Base-by-base conservation (phyloP, 2,888 invertebrate genomes). In the Stomorhina lunata region DNA sequence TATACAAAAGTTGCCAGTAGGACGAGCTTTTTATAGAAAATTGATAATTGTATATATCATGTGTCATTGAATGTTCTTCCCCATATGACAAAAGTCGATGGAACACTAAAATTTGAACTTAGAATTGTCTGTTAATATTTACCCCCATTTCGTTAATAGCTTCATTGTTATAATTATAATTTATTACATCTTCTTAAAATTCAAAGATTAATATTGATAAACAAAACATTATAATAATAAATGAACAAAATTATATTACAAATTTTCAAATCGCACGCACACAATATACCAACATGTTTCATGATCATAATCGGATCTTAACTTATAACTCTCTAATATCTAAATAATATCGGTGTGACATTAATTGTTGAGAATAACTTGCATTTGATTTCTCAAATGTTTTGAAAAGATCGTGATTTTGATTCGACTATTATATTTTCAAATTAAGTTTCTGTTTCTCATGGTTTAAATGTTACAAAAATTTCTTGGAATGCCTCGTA, bases 401-500 rank as follows among this genome's bases (percentile, higher is more conserved):
- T 29, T 40, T 37, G n/a, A 27, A 37, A 66, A 68, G 53, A 80
- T 73, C 61, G 73, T 72, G 66, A 73, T 43, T 66, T 34, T 32
- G 53, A 22, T 53, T 17, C 7, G 12, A 37, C 27, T 34, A 43
- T 53, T 43, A 57, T 22, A 43, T 9, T 59, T n/a, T 10, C 55
- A 22, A 22, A 10, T 43, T 72, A 34, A 40, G 12, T 53, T n/a
- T 12, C 15, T 65, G 69, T 61, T 76, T 80, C 75, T 80, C 77
- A 77, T 78, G 77, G 72, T 59, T 68, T 34, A 61, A 68, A 69
- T 63, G 59, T 53, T 53, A 50, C 55, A 50, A 68, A 83, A 61
- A 76, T 76, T 80, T 83, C 83, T 80, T 72, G 83, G 83, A 83
- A 83, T 83, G 83, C 83, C 80, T 69, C 75, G 71, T 76, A 81